Evolutionary conservation across 2,797 vertebrate genomes (phyloP), one percentile per base, ranked within the genome.

Genomic region (Basileuterus tristriatus): DNA sequence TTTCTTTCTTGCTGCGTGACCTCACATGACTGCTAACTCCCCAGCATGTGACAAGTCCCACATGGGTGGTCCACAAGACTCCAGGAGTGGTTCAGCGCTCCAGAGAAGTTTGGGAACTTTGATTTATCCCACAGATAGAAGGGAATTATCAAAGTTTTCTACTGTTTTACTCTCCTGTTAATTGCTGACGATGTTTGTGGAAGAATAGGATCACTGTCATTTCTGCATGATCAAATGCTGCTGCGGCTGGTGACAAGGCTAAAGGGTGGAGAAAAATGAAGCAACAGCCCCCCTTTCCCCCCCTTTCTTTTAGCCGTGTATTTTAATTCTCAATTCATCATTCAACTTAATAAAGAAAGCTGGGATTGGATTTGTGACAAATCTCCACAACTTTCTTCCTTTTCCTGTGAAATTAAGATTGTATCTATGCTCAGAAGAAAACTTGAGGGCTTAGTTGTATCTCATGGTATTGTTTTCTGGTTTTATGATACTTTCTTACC

Each of bases 151-250:
- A 89, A 94, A 93, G 71, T 93, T 93, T 93, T 75, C 56, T 50
- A 36, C 27, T 90, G 62, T 71, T 89, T 86, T 67, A n/a, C n/a
- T 83, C 58, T 78, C 49, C 34, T 86, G n/a, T 71, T 83, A 37
- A 44, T 74, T 91, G 71, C 79, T 93, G 88, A 68, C 0, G 5
- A 86, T 83, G 36, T 58, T 91, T 71, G 60, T 53, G 62, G 55
- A 93, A 96, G 93, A 96, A 96, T 88, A 90, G 58, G 58, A 58
- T 43, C 92, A 78, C 65, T 96, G 93, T 95, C 32, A 93, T 91
- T 86, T 83, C 65, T 36, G 58, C 49, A 24, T 0, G 4, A 74
- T 91, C 94, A 93, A 94, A 88, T 46, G 64, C 32, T 90, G 77
- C 80, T 88, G 44, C 68, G 79, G 49, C 32, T 65, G 37, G 41